phyloP scores from a whole-genome alignment of 2,888 invertebrate genomes.

The Latrodectus hesperus region DNA sequence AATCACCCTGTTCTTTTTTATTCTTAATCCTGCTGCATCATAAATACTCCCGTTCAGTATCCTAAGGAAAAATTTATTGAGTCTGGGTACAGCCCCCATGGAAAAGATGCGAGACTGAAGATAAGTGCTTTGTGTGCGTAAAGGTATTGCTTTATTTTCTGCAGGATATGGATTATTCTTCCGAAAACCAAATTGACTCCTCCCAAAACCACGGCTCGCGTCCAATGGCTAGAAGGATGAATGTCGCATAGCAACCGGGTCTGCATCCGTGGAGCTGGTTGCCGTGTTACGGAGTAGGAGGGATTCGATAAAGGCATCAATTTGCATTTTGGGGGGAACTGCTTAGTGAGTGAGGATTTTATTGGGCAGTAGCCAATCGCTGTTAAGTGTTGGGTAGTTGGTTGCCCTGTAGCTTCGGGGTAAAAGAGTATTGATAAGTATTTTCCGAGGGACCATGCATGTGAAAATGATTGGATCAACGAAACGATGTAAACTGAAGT shows the following conservation, averaged over 20 bases:
- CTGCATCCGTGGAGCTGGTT: constrained; percentile 25
- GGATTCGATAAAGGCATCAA: constrained; percentile 23
- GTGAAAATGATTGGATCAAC: too few relatives aligned
- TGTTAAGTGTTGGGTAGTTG: too few relatives aligned
- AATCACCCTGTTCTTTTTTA: constrained; percentile 60
- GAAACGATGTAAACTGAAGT: too few relatives aligned
- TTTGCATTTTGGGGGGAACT: constrained; percentile 39
- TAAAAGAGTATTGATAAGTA: background rate
- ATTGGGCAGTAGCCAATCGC: constrained; percentile 34
- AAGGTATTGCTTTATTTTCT: constrained; percentile 7
- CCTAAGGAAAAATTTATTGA: constrained; percentile 63
- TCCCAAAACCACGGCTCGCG: constrained; percentile 1
- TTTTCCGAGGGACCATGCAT: too few relatives aligned
- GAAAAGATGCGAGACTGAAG: constrained; percentile 33
- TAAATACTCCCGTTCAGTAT: constrained; percentile 58
- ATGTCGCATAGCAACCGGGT: constrained; percentile 47
- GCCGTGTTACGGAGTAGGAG: constrained; percentile 16
- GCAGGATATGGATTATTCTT: background rate
- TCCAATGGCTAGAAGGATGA: constrained; percentile 19
- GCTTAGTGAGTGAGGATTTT: constrained; percentile 25
- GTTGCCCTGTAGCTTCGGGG: background rate
- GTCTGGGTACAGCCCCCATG: constrained; percentile 35
- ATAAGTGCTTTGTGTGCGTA: constrained; percentile 18
- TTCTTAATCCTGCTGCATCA: constrained; percentile 41
- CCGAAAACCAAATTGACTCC: constrained; percentile 5